Evolutionary conservation across 2,113 vertebrate genomes (phyloP), one percentile per base, ranked within the genome.

Genomic region (Cyanoliseus patagonus): DNA sequence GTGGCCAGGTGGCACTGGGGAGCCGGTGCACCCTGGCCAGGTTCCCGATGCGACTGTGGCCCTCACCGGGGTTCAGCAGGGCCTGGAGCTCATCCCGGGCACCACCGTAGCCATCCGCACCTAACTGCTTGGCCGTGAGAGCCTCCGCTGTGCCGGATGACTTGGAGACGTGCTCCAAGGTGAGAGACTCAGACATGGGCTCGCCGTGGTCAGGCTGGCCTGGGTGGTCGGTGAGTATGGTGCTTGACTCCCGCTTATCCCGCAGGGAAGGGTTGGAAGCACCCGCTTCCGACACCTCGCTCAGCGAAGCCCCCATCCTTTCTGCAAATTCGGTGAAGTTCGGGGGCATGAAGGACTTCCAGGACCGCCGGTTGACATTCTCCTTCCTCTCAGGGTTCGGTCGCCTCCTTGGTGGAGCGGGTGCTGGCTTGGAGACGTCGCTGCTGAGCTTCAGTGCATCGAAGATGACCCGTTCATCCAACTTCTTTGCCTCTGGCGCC

Each of bases 341-440:
- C 1, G 99, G 99, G 0, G 99, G 99, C 98, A 99, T 99, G 86
- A 99, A 99, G 17, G 99, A 99, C 91, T 99, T 99, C 99, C 99
- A 99, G 0, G 99, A 99, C 24, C 99, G 98, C 13, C 99, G 98
- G 95, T 99, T 99, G 61, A 98, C 94, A 42, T 99, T 99, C 96
- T 99, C 99, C 96, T 99, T 99, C 91, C 97, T 84, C 97, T 99
- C 98, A 27, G 99, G 94, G 52, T 98, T 98, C 1, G 98, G 98
- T 2, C 99, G 97, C n/a, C 99, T 98, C 95, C 99, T 99, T 2
- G 98, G 99, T 8, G 99, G 99, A 61, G 98, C 98, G 0, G 98
- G 98, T 0, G 96, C 98, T 3, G 98, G 97, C 46, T 98, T 99
- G 95, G 99, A 98, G 90, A 98, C 97, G 30, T 99, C 99, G 6